Evolutionary conservation across 2,797 vertebrate species (phyloP), one percentile per base, ranked within the genome.

Genomic region (Melanotaenia pygmaea): DNA sequence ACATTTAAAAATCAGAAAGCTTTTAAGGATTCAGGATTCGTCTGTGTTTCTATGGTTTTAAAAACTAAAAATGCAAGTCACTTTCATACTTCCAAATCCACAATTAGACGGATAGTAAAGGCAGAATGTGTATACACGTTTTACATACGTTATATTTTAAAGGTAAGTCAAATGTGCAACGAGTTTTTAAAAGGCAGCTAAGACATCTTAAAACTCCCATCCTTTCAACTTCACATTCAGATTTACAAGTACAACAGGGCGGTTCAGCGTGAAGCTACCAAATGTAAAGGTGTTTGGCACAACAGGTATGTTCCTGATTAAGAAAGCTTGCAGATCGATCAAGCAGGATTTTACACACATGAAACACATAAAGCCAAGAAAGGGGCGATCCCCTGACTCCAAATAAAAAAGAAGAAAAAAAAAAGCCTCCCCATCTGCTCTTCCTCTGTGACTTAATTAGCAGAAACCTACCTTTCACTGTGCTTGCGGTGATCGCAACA

Each of bases 401-500:
- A 22, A 24, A 67, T n/a, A 14, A 40, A 40, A 40, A 40, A n/a
- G n/a, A n/a, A 40, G 14, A 22, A 28, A 10, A 45, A 20, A 22
- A 37, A 3, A 28, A 9, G 8, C 16, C 24, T n/a, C 30, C 28
- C 18, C 28, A 35, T 61, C 28, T 32, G 45, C 40, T 57, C 30
- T 5, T 20, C 38, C 30, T 59, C 18, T 34, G 7, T 1, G 14
- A 65, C 22, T 64, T 81, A 18, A 59, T 56, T 12, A 30, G 6
- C 35, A 62, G n/a, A 40, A 59, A 58, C 91, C 68, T 83, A 94
- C 94, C 94, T 70, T 82, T 76, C 58, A 94, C 72, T 14, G 88
- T 67, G 77, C 80, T 87, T 22, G 77, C 53, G 32, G 76, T n/a
- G 62, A 87, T 76, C 3, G 83, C 76, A 5, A 90, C 59, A 51